phyloP scores from a whole-genome alignment of 2,113 vertebrate genomes.

The Notothenia rossii region DNA sequence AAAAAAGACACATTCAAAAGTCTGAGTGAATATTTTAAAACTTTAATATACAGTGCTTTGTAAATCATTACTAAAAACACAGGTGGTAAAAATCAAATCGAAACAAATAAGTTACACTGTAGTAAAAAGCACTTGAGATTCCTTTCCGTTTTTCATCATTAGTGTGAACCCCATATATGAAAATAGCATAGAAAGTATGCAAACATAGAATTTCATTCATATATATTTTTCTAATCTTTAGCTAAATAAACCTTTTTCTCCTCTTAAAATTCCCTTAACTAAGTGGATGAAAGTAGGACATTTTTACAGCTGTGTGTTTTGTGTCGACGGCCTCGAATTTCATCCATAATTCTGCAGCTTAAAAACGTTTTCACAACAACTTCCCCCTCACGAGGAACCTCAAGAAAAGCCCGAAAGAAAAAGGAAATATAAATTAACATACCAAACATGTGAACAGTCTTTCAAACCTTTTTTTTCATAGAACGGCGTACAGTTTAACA shows the following conservation, averaged over 20 bases:
- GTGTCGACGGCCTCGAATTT: conserved; percentile 51
- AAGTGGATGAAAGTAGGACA: conserved; percentile 66
- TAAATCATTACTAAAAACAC: conserved; percentile 82
- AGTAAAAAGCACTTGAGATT: conserved; percentile 86
- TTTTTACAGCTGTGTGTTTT: conserved; percentile 54
- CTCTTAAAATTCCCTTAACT: conserved; percentile 75
- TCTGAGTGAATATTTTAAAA: conserved; percentile 66
- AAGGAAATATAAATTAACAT: conserved; percentile 78
- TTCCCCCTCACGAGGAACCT: conserved; percentile 39
- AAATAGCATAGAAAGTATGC: conserved; percentile 88
- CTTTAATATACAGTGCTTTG: conserved; percentile 83
- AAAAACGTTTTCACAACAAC: conserved; percentile 44
- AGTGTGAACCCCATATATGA: conserved; percentile 85
- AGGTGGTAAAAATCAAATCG: conserved; percentile 81
- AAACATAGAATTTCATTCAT: conserved; percentile 77
- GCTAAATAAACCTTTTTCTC: conserved; percentile 78
- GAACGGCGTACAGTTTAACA: conserved; percentile 50
- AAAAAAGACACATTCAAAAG: not conserved
- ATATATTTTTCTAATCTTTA: conserved; percentile 77
- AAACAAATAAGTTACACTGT: conserved; percentile 87
- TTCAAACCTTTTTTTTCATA: conserved; percentile 43
- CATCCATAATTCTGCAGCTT: conserved; percentile 35
- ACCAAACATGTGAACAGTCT: conserved; percentile 72
- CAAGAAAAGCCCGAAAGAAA: conserved; percentile 62
- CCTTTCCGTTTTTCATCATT: conserved; percentile 75